Evolutionary conservation across 2,888 invertebrate species (phyloP).

Genomic region (Drosophila monieri): DNA sequence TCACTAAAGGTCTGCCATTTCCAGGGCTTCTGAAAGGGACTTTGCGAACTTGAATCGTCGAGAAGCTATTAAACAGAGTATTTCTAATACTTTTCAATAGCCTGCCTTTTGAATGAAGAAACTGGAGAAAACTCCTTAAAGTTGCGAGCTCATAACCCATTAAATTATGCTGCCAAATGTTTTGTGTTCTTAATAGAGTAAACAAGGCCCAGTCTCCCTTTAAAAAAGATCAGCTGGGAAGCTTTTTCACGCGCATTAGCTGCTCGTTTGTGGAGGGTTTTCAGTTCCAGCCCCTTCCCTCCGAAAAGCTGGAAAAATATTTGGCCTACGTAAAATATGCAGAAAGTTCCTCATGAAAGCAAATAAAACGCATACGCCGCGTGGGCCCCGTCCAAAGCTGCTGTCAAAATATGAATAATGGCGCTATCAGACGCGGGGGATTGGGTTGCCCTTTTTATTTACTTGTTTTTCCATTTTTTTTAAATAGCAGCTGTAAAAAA

Average conservation of each 20-base stretch:
- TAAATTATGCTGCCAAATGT: neutral
- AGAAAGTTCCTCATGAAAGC: slow-evolving; percentile 63
- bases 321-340: slow-evolving; percentile 61
- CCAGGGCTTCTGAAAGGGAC: neutral
- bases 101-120: neutral
- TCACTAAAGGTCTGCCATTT: slow-evolving; percentile 22
- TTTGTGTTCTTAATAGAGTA: slow-evolving; percentile 15
- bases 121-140: neutral
- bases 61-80: slow-evolving; percentile 10
- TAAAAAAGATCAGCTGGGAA: slow-evolving; percentile 37
- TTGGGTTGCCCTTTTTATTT: slow-evolving; percentile 24
- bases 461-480: slow-evolving; percentile 14
- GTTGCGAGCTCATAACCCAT: neutral
- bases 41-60: neutral
- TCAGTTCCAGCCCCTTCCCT: no score
- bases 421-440: slow-evolving; percentile 33
- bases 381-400: slow-evolving; percentile 59
- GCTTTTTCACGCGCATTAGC: slow-evolving; percentile 61
- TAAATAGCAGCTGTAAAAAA: slow-evolving; percentile 67
- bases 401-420: slow-evolving; percentile 78
- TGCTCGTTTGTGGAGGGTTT: slow-evolving; percentile 36
- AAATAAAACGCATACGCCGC: slow-evolving; percentile 72
- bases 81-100: neutral
- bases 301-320: slow-evolving; percentile 26
- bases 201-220: slow-evolving; percentile 23